A percentile compares a stretch with the other conserved stretches of the same genome.
These are phyloP conservation scores for Mycetomoellerius zeteki DNA, from an alignment of 1,140 invertebrate species.

Conservation along the genomic window DNA sequence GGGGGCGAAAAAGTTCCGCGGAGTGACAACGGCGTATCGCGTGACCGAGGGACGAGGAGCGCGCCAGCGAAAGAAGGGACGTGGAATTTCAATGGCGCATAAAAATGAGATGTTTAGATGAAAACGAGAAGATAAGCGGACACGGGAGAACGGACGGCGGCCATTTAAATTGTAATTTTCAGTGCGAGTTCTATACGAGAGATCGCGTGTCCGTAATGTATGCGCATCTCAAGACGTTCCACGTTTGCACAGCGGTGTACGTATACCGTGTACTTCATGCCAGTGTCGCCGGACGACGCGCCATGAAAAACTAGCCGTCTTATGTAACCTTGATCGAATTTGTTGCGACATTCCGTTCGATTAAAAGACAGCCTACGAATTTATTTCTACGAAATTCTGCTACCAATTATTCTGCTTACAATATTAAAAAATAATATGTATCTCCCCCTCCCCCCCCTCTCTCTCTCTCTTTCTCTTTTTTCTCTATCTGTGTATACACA, in stretches of 20 bases:
- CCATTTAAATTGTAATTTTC: conserved; percentile 87
- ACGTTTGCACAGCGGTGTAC: conserved; percentile 80
- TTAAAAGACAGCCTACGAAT: neutral
- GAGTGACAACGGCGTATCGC: conserved; percentile 75
- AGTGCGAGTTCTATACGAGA: conserved; percentile 76
- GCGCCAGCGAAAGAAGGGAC: conserved; percentile 64
- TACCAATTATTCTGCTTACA: neutral
- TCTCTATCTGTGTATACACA: neutral
- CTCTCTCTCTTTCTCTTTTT: too few relatives aligned
- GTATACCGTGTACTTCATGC: conserved; percentile 20
- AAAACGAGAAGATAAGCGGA: conserved; percentile 85
- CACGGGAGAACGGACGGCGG: conserved; percentile 76
- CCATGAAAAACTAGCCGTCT: conserved; percentile 27
- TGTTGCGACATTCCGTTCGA: neutral
- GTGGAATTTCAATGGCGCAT: conserved; percentile 85
- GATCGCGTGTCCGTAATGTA: conserved; percentile 86
- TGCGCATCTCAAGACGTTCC: conserved; percentile 84
- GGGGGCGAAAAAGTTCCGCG: conserved; percentile 64
- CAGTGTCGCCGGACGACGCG: conserved; percentile 27
- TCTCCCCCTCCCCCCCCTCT: too few relatives aligned
- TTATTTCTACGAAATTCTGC: neutral
- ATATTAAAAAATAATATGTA: neutral
- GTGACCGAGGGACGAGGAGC: conserved; percentile 69
- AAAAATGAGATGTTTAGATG: conserved; percentile 87
- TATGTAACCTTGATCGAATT: conserved; percentile 53